These are phyloP conservation scores for Campoletis raptor DNA, from an alignment of 2,888 invertebrate genomes.

Conservation along the genomic window DNA sequence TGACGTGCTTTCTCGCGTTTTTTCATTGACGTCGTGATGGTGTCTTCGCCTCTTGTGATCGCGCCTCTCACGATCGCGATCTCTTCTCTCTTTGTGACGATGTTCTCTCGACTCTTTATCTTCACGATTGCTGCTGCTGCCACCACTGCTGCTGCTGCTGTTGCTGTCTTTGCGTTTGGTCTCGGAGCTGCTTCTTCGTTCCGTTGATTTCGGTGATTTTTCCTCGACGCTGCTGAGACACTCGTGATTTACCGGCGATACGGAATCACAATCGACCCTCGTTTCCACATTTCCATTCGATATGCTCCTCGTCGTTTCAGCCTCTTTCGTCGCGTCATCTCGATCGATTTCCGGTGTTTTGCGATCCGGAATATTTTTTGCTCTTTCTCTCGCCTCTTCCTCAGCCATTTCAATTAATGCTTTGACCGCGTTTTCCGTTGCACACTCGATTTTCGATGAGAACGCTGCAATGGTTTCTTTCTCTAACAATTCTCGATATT, in stretches of 20 bases:
- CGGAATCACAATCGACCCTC: conserved; percentile 17
- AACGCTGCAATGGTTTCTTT: conserved; percentile 80
- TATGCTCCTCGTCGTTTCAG: conserved; percentile 1
- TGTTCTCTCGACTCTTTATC: conserved; percentile 73
- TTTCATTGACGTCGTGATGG: conserved; percentile 60
- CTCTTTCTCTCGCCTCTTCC: conserved; percentile 81
- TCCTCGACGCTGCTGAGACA: conserved; percentile 74
- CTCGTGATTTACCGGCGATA: conserved; percentile 53
- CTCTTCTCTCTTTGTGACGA: conserved; percentile 75
- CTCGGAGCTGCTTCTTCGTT: conserved; percentile 24
- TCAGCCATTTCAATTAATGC: conserved; percentile 84
- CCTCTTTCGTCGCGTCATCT: conserved; percentile 53
- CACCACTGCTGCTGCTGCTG: conserved; percentile 26
- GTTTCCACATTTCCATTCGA: conserved; percentile 9
- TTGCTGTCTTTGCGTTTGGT: conserved; percentile 42
- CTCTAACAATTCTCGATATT: conserved; percentile 77
- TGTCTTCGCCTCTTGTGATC: conserved; percentile 74
- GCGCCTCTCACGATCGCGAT: conserved; percentile 74
- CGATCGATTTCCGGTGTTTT: conserved; percentile 12
- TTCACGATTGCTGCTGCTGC: conserved; percentile 65
- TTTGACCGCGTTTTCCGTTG: conserved; percentile 83
- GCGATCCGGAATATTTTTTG: conserved; percentile 66
- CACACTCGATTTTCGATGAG: conserved; percentile 81
- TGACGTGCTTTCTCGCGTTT: conserved; percentile 49
- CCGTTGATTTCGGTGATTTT: conserved; percentile 70